Base-by-base conservation (phyloP, 2,797 vertebrate species). In the Hydrophis major region DNA sequence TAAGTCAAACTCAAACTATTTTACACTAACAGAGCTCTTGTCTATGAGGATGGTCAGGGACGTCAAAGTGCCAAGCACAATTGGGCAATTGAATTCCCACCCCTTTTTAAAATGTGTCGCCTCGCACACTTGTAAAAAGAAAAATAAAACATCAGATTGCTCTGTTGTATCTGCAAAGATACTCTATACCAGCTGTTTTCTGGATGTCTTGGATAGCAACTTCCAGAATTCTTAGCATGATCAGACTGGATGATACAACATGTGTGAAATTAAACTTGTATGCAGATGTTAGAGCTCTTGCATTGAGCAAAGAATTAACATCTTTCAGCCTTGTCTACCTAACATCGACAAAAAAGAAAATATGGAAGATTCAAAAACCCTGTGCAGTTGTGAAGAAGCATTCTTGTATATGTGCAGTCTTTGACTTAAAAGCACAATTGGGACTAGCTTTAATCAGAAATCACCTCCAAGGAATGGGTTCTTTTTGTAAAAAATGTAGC, bases 1-100 rank as follows among this genome's bases (percentile, higher is more conserved):
- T 99, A 96, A 95, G 97, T 90, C 88, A 90, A 94, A 88, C 4
- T 2, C 1, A 8, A 16, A 47, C 42, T 66, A 32, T 28, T 27
- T 89, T 53, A 11, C 74, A 47, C 37, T 83, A 47, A 20, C 74
- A 83, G 37, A 20, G 74, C 10, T 27, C 0, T 4, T 47, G 20
- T 47, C 74, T 47, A 12, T 5, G 63, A 27, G 28, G 63, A 66
- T 12, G 7, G 20, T 12, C 37, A 25, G 74, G 11, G 74, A 47
- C 0, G 20, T 5, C 74, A 5, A 22, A 47, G 20, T 25, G 8
- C 37, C 37, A 25, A 25, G 1, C 37, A 2, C 37, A 42, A 12
- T 12, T 47, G 10, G 74, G 20, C 74, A 22, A 25, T 47, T 47
- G 74, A 22, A 83, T 47, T 83, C 8, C 8, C 37, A 83, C 20